Conservation (phyloP, 2,888 invertebrate genomes). For the Apocheima hispidaria region DNA sequence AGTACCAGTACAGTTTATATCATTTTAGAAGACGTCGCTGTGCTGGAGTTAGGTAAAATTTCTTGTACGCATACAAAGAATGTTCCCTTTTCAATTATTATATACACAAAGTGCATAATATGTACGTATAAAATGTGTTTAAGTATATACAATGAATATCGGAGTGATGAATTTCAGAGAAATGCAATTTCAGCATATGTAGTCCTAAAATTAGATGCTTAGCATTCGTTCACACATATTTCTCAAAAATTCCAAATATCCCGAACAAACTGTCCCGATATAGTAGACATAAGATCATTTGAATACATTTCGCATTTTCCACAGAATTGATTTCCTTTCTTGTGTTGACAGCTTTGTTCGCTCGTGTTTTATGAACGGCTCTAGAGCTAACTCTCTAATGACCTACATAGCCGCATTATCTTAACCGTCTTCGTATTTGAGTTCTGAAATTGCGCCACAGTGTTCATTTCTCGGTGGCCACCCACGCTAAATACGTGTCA, state of each 20-base stretch:
- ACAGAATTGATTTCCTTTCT: slow-evolving; percentile 20
- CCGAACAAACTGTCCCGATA: slow-evolving; percentile 22
- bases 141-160: too few relatives aligned
- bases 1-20: not conserved
- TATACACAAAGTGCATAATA: too few relatives aligned
- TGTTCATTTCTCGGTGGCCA: slow-evolving; percentile 70
- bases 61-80: too few relatives aligned
- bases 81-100: too few relatives aligned
- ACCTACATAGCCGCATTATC: slow-evolving; percentile 66
- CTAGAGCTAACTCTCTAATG: slow-evolving; percentile 58
- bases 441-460: slow-evolving; percentile 68
- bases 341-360: slow-evolving; percentile 42
- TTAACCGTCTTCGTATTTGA: slow-evolving; percentile 58
- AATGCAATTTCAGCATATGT: not conserved
- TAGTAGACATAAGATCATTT: slow-evolving; percentile 19
- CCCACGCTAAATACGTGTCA: slow-evolving; percentile 81
- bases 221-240: slow-evolving; percentile 1
- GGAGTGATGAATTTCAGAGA: not conserved
- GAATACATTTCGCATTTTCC: slow-evolving; percentile 14
- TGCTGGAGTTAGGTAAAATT: too few relatives aligned
- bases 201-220: not conserved
- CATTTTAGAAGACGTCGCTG: not conserved
- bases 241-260: slow-evolving; percentile 24
- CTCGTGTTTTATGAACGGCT: slow-evolving; percentile 42
- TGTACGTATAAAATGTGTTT: too few relatives aligned